phyloP scores from a whole-genome alignment of 35 echinoderm and acorn worm genomes.

The Eucidaris tribuloides region DNA sequence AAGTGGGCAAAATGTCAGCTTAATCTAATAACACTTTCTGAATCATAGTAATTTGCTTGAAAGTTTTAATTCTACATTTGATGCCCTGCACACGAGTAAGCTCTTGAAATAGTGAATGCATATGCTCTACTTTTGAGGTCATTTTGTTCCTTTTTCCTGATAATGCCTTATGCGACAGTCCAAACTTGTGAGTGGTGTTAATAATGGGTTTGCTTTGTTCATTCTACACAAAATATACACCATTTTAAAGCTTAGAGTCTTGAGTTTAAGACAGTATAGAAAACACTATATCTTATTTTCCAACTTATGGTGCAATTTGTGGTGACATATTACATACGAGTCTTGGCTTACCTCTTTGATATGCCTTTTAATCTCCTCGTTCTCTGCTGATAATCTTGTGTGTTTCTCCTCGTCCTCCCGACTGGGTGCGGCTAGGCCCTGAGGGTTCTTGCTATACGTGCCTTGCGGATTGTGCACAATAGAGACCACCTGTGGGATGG shows the following conservation, averaged over 20 bases:
- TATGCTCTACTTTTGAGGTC: background rate
- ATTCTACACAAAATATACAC: no score
- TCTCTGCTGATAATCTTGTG: conserved; percentile 79
- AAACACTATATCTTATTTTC: no score
- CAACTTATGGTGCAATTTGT: no score
- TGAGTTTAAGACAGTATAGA: conserved; percentile 32
- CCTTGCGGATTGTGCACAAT: conserved; percentile 82
- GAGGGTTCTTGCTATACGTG: conserved; percentile 76
- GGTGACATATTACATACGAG: no score
- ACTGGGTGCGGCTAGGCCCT: conserved; percentile 62
- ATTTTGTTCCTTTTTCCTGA: background rate
- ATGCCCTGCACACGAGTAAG: no score
- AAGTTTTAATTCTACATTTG: no score
- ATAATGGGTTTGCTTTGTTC: no score
- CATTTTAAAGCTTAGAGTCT: no score
- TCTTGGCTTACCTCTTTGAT: conserved; percentile 83
- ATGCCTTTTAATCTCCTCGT: conserved; percentile 94
- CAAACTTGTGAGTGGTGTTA: background rate
- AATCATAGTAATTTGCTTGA: no score
- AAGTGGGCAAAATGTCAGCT: no score
- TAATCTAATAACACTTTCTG: no score
- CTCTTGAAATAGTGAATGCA: background rate
- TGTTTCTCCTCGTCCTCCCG: conserved; percentile 97
- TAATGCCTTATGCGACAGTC: no score
- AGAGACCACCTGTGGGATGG: conserved; percentile 61